These are phyloP conservation scores for Palaemon carinicauda DNA, from an alignment of 1,140 invertebrate species.

Conservation along the genomic window DNA sequence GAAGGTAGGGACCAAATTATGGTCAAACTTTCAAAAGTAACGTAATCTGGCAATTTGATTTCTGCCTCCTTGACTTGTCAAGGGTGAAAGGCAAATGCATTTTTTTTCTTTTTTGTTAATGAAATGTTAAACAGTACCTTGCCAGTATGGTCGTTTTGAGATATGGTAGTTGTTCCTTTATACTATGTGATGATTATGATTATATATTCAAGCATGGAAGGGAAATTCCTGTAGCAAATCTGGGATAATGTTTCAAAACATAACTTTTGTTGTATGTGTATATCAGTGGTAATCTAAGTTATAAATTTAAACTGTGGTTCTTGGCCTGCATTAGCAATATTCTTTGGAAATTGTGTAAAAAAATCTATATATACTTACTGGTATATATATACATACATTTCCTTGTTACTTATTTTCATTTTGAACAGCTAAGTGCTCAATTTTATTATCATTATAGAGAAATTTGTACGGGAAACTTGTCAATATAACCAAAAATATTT, in stretches of 20 bases:
- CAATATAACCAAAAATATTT: neutral
- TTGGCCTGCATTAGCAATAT: constrained; percentile 41
- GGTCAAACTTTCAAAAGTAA: too few relatives aligned
- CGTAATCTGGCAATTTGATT: too few relatives aligned
- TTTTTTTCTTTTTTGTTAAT: neutral
- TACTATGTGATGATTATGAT: constrained; percentile 20
- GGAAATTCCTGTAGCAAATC: neutral
- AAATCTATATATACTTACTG: neutral
- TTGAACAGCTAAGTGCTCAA: neutral
- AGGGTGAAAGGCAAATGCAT: neutral
- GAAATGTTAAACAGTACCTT: constrained; percentile 12
- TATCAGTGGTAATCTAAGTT: constrained; percentile 41
- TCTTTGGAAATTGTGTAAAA: neutral
- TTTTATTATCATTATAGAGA: too few relatives aligned
- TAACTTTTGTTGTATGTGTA: constrained; percentile 44
- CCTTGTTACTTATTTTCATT: neutral
- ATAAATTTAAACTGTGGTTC: constrained; percentile 26
- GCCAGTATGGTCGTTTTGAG: constrained; percentile 27
- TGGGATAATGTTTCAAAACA: constrained; percentile 29
- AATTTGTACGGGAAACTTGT: neutral
- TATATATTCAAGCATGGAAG: neutral
- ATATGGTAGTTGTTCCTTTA: constrained; percentile 49
- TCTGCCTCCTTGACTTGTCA: neutral
- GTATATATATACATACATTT: neutral
- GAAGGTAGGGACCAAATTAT: too few relatives aligned